phyloP scores from a whole-genome alignment of 2,888 invertebrate species.

The Clitarchus hookeri region DNA sequence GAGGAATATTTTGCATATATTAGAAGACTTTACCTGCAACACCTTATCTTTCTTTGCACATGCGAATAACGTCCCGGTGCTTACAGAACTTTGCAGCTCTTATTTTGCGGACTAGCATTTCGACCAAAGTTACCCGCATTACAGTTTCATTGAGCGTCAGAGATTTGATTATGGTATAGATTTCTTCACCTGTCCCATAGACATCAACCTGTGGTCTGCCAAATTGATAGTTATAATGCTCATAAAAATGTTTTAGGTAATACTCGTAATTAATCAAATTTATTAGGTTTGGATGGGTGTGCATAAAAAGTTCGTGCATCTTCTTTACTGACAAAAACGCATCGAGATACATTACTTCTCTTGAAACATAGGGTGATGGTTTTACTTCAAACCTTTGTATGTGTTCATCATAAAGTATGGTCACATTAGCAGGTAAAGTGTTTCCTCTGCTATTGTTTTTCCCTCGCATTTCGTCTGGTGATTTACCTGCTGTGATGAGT shows the following conservation, averaged over 20 bases:
- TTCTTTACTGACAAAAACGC: neutral
- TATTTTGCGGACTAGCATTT: neutral
- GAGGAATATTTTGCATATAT: too few species aligned
- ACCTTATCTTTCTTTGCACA: too few species aligned
- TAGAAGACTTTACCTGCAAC: too few species aligned
- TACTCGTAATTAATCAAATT: neutral
- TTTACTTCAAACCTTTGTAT: neutral
- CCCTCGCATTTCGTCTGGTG: neutral
- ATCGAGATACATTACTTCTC: neutral
- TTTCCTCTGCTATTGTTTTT: neutral
- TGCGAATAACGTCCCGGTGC: neutral
- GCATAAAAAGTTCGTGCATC: neutral
- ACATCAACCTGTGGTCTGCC: too few species aligned
- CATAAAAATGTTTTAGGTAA: neutral
- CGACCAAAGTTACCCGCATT: neutral
- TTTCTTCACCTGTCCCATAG: neutral
- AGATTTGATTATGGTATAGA: neutral
- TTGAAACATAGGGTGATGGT: neutral
- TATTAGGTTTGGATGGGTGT: neutral
- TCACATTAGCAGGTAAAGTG: neutral
- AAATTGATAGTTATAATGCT: neutral
- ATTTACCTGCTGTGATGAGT: neutral
- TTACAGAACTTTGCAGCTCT: neutral
- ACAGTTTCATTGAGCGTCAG: neutral
- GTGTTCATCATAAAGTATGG: neutral